Evolutionary conservation across 1,140 invertebrate species (phyloP).

Genomic region (Oscheius sp.): DNA sequence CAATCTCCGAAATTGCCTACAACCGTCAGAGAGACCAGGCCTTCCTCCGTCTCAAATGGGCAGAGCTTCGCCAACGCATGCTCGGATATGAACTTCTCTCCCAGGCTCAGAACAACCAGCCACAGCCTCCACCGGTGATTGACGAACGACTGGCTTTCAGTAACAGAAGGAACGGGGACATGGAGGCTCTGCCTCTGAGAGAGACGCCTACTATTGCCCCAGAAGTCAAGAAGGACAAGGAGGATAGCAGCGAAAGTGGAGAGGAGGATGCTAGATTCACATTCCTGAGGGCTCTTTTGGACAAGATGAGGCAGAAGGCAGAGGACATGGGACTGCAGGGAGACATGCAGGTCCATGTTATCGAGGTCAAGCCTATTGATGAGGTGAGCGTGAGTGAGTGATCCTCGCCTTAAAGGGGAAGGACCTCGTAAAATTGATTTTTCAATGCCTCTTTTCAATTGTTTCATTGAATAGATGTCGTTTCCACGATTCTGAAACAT

Average conservation of each 20-base stretch:
- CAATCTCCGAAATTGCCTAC: constrained; percentile 56
- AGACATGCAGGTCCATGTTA: constrained; percentile 59
- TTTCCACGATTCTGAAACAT: too few relatives aligned
- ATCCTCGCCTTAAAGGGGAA: too few relatives aligned
- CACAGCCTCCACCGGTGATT: background rate
- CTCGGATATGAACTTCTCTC: constrained; percentile 29
- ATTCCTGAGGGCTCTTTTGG: constrained; percentile 47
- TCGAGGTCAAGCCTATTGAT: constrained; percentile 48
- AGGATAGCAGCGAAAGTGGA: background rate
- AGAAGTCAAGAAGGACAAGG: background rate
- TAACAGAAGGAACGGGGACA: background rate
- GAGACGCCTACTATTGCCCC: background rate
- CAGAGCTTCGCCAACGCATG: constrained; percentile 33
- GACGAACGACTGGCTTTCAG: background rate
- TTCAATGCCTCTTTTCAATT: too few relatives aligned
- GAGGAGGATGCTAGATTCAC: constrained; percentile 47
- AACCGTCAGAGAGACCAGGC: constrained; percentile 59
- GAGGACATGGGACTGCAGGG: constrained; percentile 58
- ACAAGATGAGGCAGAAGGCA: constrained; percentile 56
- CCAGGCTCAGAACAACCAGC: constrained; percentile 5
- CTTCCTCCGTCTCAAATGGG: constrained; percentile 57
- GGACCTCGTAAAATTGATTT: too few relatives aligned
- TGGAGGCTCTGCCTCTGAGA: background rate
- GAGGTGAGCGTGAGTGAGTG: background rate
- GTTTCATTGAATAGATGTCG: too few relatives aligned